phyloP scores from a whole-genome alignment of 2,888 invertebrate genomes.

The Agelastica alni region DNA sequence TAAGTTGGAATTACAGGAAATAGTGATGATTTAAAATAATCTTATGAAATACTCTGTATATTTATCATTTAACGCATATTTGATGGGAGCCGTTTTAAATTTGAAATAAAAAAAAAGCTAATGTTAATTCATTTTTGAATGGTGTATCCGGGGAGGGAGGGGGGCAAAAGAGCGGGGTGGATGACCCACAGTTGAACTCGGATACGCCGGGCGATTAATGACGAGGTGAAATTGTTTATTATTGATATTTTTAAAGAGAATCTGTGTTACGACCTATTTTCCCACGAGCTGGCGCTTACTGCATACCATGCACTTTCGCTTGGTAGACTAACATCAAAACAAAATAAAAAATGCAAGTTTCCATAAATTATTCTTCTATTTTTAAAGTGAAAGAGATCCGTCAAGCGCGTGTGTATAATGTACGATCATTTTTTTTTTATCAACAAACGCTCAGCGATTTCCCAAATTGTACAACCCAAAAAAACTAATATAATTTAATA shows the following conservation, averaged over 20 bases:
- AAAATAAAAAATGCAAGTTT: constrained; percentile 25
- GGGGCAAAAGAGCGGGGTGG: no score
- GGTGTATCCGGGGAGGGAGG: no score
- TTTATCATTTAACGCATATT: no score
- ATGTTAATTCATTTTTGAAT: neutral
- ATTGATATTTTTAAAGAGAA: constrained; percentile 42
- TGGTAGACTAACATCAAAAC: constrained; percentile 27
- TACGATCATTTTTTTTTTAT: neutral
- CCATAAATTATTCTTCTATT: constrained; percentile 24
- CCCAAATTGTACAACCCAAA: no score
- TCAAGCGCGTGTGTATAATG: no score
- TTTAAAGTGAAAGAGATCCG: constrained; percentile 21
- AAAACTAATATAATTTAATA: no score
- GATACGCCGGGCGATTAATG: constrained; percentile 22
- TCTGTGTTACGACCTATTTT: constrained; percentile 51
- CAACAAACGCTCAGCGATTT: no score
- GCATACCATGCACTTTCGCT: constrained; percentile 40
- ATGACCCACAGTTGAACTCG: constrained; percentile 2
- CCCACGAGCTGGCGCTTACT: constrained; percentile 42
- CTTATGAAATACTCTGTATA: no score
- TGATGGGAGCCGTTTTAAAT: no score
- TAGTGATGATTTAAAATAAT: no score
- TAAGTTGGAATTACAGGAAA: no score
- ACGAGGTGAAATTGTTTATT: constrained; percentile 33
- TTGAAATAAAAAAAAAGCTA: no score